Base-by-base conservation (phyloP, 2,113 vertebrate species). In the Ictalurus furcatus region DNA sequence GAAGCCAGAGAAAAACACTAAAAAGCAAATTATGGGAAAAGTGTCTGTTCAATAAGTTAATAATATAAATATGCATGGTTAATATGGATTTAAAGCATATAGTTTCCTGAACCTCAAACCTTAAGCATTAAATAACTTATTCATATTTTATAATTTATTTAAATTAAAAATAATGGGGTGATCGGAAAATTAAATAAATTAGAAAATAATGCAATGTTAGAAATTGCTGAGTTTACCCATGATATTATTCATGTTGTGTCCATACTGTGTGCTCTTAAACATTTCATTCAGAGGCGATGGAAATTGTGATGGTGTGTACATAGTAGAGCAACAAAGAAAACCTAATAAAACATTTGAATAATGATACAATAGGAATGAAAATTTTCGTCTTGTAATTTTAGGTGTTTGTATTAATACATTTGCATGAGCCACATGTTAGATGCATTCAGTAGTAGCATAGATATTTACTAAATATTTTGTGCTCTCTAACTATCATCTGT, bases 1-100 rank as follows among this genome's bases (percentile, higher is more conserved):
- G 21, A 90, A 88, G 14, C 89, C 89, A 28, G 89, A 90, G 2
- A 56, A 79, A 21, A 90, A 90, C 80, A 87, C 85, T n/a, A 90
- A 90, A 59, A 87, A 88, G 73, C 58, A 90, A 16, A 78, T 90
- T 4, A 87, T 90, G 85, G 85, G 80, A 16, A 90, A 87, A 76
- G 54, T 59, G 44, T 0, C 37, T 8, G 37, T 25, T 79, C 63
- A 65, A 3, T 65, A 28, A n/a, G 25, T 65, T 65, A 65, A 65
- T n/a, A 65, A n/a, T n/a, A 11, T n/a, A 65, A 28, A 65, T 65
- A 4, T 65, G 63, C 25, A 54, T 65, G 63, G 8, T 28, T 65
- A 12, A 11, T 65, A 65, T 65, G 9, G 63, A 25, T 28, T 11
- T 65, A n/a, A 65, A 65, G 9, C 11, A 65, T 11, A 65, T 63